phyloP scores from a whole-genome alignment of 1,140 invertebrate species.

The Ceratosolen solmsi region DNA sequence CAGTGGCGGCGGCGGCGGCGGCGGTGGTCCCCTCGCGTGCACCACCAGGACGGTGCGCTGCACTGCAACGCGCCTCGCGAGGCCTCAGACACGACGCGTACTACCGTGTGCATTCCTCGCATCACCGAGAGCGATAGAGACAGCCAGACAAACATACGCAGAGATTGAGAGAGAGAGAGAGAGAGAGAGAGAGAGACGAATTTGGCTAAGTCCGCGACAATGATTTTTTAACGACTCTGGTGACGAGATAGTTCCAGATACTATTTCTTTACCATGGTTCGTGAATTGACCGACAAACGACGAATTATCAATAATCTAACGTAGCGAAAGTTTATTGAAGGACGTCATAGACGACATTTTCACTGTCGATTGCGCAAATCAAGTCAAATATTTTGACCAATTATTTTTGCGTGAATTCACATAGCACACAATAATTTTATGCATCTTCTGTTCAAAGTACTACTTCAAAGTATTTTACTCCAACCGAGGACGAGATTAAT shows the following conservation, averaged over 20 bases:
- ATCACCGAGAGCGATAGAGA: too few relatives aligned
- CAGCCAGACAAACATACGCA: too few relatives aligned
- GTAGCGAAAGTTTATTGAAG: conserved; percentile 3
- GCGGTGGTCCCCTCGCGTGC: background rate
- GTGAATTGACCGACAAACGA: too few relatives aligned
- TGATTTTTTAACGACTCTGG: background rate
- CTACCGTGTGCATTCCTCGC: conserved; percentile 36
- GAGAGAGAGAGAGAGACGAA: background rate
- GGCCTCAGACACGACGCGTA: background rate
- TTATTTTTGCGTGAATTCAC: background rate
- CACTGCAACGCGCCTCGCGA: background rate
- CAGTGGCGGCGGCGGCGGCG: background rate
- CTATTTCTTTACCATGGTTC: background rate
- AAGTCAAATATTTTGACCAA: background rate
- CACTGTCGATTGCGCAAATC: background rate
- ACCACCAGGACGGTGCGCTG: conserved; percentile 3
- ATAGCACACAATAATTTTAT: background rate
- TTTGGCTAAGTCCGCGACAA: background rate
- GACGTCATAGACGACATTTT: background rate
- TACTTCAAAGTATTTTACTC: background rate
- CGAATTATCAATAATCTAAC: too few relatives aligned
- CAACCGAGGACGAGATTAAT: background rate
- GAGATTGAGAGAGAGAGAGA: background rate
- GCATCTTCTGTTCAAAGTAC: background rate
- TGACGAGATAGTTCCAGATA: background rate